Percentiles rank a stretch among this genome's conserved stretches.
phyloP scores from a whole-genome alignment of 1,140 invertebrate species.

The Ditylenchus dipsaci region DNA sequence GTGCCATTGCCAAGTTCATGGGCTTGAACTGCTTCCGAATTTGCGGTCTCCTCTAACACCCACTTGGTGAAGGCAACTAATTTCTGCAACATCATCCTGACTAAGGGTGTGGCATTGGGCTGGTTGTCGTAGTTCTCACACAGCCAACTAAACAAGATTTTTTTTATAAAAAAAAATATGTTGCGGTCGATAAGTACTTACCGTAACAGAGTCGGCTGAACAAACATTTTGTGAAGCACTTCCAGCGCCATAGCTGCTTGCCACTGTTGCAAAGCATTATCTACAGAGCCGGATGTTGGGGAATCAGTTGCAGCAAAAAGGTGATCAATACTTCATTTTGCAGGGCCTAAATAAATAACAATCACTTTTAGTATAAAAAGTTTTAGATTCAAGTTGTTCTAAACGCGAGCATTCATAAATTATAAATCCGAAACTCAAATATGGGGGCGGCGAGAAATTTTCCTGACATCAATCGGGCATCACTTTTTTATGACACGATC shows the following conservation, averaged over 20 bases:
- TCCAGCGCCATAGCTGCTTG: slow-evolving; percentile 87
- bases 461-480: no score
- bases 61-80: slow-evolving; percentile 30
- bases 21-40: slow-evolving; percentile 1
- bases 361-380: no score
- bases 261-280: slow-evolving; percentile 65
- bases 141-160: slow-evolving; percentile 17
- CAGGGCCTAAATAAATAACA: slow-evolving; percentile 69
- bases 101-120: slow-evolving; percentile 78
- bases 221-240: slow-evolving; percentile 86
- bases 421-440: no score
- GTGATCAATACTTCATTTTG: slow-evolving; percentile 98
- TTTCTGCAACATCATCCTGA: slow-evolving; percentile 62
- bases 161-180: slow-evolving; percentile 61
- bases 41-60: slow-evolving; percentile 27
- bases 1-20: neutral
- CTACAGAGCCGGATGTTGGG: slow-evolving; percentile 63
- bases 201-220: slow-evolving; percentile 72
- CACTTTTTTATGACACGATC: no score
- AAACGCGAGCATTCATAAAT: no score
- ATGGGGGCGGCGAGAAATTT: no score
- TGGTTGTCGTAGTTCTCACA: slow-evolving; percentile 60
- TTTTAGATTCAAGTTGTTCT: no score
- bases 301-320: slow-evolving; percentile 86
- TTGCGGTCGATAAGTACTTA: slow-evolving; percentile 78